A percentile compares a stretch with the other conserved stretches of the same genome.
Conservation (phyloP, 2,888 invertebrate genomes). For the Holacanthella duospinosa region DNA sequence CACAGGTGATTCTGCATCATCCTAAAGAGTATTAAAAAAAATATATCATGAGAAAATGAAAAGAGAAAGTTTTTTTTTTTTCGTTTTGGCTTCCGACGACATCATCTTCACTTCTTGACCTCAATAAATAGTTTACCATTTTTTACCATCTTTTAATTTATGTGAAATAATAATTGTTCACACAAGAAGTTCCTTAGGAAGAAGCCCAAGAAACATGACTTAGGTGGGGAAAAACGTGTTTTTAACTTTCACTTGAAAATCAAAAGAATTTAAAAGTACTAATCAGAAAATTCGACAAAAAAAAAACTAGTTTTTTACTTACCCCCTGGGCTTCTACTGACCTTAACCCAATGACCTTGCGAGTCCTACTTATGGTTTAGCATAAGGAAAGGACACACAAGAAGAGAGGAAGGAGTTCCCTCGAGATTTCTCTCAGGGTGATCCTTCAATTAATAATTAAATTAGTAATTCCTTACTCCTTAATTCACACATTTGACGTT, state of each 20-base stretch:
- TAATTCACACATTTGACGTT: no score
- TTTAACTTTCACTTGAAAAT: neutral
- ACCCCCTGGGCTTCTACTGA: neutral
- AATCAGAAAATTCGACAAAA: no score
- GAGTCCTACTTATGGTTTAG: neutral
- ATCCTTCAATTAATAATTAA: no score
- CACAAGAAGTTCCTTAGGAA: no score
- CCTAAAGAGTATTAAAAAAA: no score
- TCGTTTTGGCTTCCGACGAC: neutral
- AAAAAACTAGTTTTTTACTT: neutral
- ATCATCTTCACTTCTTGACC: neutral
- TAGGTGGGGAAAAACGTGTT: neutral
- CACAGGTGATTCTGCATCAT: no score
- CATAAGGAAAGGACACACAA: neutral
- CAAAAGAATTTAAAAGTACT: no score
- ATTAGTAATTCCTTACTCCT: no score
- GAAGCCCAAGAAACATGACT: no score
- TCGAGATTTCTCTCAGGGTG: constrained; percentile 2
- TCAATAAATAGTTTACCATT: neutral
- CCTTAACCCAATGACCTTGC: constrained; percentile 3
- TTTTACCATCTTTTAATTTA: neutral
- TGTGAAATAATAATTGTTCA: neutral
- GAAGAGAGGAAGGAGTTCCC: neutral
- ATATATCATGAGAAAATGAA: no score
- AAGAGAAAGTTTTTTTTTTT: neutral